phyloP scores from a whole-genome alignment of 2,888 invertebrate species.

The Scaptodrosophila latifasciaeformis region DNA sequence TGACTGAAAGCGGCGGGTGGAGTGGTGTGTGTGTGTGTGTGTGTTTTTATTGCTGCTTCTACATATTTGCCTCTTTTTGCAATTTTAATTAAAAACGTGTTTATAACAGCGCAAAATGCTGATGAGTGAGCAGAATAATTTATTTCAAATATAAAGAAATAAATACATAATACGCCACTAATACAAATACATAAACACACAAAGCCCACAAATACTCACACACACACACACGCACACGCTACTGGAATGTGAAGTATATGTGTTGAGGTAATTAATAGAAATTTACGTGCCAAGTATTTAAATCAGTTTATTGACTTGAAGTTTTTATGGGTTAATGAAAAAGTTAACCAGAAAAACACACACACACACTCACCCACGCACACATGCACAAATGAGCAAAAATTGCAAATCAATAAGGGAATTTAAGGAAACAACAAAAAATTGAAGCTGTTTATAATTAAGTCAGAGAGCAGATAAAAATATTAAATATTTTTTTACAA shows the following conservation, averaged over 20 bases:
- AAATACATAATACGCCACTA: conserved; percentile 20
- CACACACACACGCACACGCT: neutral
- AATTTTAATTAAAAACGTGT: conserved; percentile 69
- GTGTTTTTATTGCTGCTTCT: conserved; percentile 44
- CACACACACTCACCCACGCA: neutral
- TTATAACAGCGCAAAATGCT: conserved; percentile 65
- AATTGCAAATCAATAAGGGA: no score
- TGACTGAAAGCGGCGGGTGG: neutral
- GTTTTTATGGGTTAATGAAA: conserved; percentile 14
- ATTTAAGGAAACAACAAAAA: no score
- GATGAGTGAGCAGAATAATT: conserved; percentile 67
- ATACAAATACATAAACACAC: conserved; percentile 13
- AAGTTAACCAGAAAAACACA: conserved; percentile 1
- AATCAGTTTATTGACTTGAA: conserved; percentile 28
- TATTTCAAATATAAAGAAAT: conserved; percentile 51
- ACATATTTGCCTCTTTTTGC: conserved; percentile 56
- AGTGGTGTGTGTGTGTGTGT: no score
- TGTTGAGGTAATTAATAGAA: conserved; percentile 40
- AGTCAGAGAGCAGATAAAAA: no score
- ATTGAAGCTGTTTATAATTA: no score
- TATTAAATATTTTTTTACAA: no score
- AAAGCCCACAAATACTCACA: no score
- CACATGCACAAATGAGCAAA: neutral
- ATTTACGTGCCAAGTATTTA: conserved; percentile 32
- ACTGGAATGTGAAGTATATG: neutral